phyloP scores from a whole-genome alignment of 2,113 vertebrate species.

The Phylloscopus trochilus region DNA sequence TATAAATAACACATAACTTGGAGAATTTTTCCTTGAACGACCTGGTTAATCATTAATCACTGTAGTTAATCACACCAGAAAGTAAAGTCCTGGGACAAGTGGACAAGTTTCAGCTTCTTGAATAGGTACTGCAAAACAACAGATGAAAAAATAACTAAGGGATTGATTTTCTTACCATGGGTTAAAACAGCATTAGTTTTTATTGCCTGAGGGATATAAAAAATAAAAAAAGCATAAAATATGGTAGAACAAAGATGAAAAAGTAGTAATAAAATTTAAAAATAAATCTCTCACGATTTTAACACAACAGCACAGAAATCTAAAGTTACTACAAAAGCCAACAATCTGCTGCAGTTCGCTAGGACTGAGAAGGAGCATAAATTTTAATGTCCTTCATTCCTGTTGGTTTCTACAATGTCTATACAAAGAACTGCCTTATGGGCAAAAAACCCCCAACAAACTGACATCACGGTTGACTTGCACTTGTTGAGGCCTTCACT shows the following conservation, averaged over 20 bases:
- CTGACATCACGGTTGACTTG: not conserved
- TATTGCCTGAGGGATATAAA: constrained; percentile 55
- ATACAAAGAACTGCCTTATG: not conserved
- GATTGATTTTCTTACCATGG: constrained; percentile 73
- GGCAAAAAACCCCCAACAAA: accelerated
- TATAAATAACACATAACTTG: not conserved
- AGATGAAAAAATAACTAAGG: not conserved
- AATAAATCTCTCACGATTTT: not conserved
- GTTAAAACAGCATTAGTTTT: constrained; percentile 76
- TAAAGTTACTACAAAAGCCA: not conserved
- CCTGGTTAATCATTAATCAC: constrained; percentile 53
- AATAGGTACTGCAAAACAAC: constrained; percentile 52
- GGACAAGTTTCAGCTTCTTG: constrained; percentile 65
- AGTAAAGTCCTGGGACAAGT: constrained; percentile 55
- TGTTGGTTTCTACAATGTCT: not conserved
- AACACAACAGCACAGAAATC: not conserved
- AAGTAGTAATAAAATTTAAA: not conserved
- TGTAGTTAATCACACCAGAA: constrained; percentile 50
- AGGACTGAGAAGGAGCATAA: not conserved
- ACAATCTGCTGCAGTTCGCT: not conserved
- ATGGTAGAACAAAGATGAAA: not conserved
- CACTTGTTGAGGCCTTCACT: not conserved
- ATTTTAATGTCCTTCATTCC: not conserved
- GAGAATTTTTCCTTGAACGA: not conserved
- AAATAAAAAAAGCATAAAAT: not conserved